Evolutionary conservation across 1,140 invertebrate genomes (phyloP).

Genomic region (Drosophila sulfurigaster): DNA sequence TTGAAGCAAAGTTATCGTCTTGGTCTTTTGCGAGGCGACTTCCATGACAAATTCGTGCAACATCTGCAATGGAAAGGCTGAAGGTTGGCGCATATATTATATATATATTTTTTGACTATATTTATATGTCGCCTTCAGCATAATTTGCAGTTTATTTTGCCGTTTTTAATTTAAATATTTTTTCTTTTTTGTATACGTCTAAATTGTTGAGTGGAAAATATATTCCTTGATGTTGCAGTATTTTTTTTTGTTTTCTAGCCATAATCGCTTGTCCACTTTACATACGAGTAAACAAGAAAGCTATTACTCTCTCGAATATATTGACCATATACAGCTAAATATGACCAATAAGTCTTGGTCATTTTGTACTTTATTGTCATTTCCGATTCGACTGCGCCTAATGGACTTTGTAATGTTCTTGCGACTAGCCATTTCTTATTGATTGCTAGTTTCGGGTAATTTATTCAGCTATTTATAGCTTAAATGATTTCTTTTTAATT

Average conservation of each 20-base stretch:
- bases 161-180: neutral
- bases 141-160: conserved; percentile 75
- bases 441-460: neutral
- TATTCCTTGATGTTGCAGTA: conserved; percentile 23
- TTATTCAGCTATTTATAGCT: neutral
- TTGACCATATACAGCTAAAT: conserved; percentile 31
- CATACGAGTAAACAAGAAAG: conserved; percentile 1
- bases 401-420: conserved; percentile 28
- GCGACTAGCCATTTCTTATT: conserved; percentile 5
- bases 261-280: conserved; percentile 21
- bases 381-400: conserved; percentile 30
- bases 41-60: conserved; percentile 75
- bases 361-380: neutral
- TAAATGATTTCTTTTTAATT: neutral
- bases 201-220: conserved; percentile 12
- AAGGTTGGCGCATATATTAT: conserved; percentile 24
- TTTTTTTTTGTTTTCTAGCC: conserved; percentile 6
- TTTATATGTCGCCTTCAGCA: conserved; percentile 49
- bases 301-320: conserved; percentile 27
- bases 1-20: conserved; percentile 23
- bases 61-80: conserved; percentile 52
- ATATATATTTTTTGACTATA: conserved; percentile 49
- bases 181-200: conserved; percentile 2
- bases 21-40: conserved; percentile 45
- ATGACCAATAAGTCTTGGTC: conserved; percentile 13